Base-by-base conservation (phyloP, 2,797 vertebrate genomes). In the Phoeniculus purpureus region DNA sequence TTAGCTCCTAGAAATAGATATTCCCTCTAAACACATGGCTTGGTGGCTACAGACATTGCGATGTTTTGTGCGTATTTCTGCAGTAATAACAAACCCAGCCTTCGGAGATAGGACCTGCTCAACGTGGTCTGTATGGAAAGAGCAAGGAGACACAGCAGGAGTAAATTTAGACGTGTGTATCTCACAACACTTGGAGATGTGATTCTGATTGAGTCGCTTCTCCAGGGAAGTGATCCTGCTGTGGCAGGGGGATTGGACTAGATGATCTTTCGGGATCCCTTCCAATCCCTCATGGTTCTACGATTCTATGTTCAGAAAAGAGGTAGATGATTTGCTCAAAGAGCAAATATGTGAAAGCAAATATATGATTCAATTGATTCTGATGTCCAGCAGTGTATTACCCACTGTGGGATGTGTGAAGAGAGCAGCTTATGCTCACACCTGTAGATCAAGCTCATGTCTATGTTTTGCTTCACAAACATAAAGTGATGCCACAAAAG, bases 1-100 rank as follows among this genome's bases (percentile, higher is more conserved):
- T 84, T 29, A 70, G 26, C 25, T 65, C 64, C 84, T 84, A 88
- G 84, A 80, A 89, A n/a, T 50, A 94, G 40, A 22, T 77, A 81
- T 37, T 56, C 9, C 54, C 76, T 34, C 56, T 81, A 80, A 93
- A 79, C 16, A 40, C 59, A 47, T 40, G 80, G 48, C 19, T 37
- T 37, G 20, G 48, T 81, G 67, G 48, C 45, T 84, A 7, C 19
- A 76, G 86, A 78, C n/a, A 56, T 45, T 50, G 26, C 55, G 90
- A 45, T 55, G 29, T 31, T 75, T 58, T 87, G 40, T 52, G 22
- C 43, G 3, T 72, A 64, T 54, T 87, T 91, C 61, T 87, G 19
- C 12, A 31, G 54, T 9, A 85, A 67, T 18, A 83, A 62, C 62
- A 75, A 87, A 75, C 29, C 25, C 48, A 90, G 48, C 45, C 60